Evolutionary conservation across 2,888 invertebrate species (phyloP).

Genomic region (Ornithoptera alexandrae): DNA sequence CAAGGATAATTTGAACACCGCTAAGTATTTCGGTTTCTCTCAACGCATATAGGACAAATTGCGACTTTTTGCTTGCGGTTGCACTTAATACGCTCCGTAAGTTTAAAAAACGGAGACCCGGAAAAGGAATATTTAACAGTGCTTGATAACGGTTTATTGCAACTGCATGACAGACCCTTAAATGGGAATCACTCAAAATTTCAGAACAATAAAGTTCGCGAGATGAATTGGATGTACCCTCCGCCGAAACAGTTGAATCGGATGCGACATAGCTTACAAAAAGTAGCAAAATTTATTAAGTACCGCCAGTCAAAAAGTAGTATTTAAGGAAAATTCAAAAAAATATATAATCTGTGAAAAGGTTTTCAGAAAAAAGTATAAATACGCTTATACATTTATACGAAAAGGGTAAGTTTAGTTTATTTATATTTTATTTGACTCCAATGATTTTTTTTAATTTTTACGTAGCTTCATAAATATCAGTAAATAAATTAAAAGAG

Average conservation of each 20-base stretch:
- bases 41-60: constrained; percentile 22
- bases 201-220: constrained; percentile 21
- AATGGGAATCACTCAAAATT: constrained; percentile 28
- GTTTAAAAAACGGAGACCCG: constrained; percentile 1
- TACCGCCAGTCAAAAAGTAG: constrained; percentile 6
- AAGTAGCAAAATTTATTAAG: constrained; percentile 19
- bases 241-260: constrained; percentile 24
- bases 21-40: constrained; percentile 4
- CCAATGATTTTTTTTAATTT: too few species aligned
- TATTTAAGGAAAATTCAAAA: too few species aligned
- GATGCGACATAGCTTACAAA: constrained; percentile 15
- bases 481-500: too few species aligned
- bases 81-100: constrained; percentile 5
- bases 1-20: constrained; percentile 11
- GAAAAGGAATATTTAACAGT: constrained; percentile 22
- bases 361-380: too few species aligned
- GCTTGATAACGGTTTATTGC: constrained; percentile 25
- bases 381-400: too few species aligned
- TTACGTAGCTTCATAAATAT: too few species aligned
- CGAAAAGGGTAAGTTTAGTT: too few species aligned
- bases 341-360: too few species aligned
- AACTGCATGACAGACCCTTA: constrained; percentile 22
- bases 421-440: too few species aligned
- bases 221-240: constrained; percentile 26
- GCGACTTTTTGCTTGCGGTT: constrained; percentile 5